These are phyloP conservation scores for Pinctada fucata DNA, from an alignment of 2,888 invertebrate species.

Conservation along the genomic window DNA sequence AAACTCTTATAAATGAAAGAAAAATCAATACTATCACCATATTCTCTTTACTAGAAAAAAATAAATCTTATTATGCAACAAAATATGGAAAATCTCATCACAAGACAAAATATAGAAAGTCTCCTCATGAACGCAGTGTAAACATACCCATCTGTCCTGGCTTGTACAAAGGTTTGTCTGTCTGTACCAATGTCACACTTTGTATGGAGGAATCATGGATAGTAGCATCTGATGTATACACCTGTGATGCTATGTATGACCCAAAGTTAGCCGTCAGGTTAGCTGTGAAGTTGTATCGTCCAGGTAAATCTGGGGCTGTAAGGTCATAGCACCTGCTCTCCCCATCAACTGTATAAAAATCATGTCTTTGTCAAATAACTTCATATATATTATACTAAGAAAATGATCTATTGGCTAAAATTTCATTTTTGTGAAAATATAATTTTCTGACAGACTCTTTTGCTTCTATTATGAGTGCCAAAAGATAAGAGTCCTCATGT, in stretches of 20 bases:
- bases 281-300: slow-evolving; percentile 12
- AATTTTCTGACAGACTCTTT: no score
- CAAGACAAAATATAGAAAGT: no score
- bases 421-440: no score
- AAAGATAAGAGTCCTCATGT: no score
- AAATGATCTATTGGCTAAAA: no score
- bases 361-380: slow-evolving; percentile 8
- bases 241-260: neutral
- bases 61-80: no score
- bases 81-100: no score
- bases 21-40: no score
- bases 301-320: slow-evolving; percentile 42
- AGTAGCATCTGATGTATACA: slow-evolving; percentile 32
- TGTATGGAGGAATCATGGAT: slow-evolving; percentile 42
- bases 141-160: slow-evolving; percentile 64
- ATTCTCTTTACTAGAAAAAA: no score
- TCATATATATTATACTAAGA: neutral
- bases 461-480: no score
- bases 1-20: no score
- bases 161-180: slow-evolving; percentile 70
- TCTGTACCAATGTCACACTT: slow-evolving; percentile 64
- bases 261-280: slow-evolving; percentile 33
- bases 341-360: slow-evolving; percentile 43
- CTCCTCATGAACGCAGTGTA: no score
- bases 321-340: slow-evolving; percentile 48